Conservation (phyloP, 1,140 invertebrate species). For the Potamilus streckersoni region DNA sequence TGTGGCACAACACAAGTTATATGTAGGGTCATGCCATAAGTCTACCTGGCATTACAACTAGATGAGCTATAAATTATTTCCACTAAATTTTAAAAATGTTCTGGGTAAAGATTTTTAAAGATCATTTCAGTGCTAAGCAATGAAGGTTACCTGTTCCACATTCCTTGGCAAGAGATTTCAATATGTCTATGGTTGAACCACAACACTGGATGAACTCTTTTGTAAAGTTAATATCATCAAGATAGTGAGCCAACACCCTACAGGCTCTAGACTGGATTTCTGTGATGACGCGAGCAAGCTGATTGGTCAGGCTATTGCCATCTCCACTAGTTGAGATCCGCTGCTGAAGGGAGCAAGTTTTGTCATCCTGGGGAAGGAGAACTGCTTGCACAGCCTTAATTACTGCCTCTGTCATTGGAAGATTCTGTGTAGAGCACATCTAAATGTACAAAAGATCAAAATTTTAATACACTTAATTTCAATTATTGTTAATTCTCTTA, state of each 20-base stretch:
- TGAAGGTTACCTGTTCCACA: constrained; percentile 56
- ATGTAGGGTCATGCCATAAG: no score
- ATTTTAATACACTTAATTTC: background rate
- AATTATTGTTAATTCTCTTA: background rate
- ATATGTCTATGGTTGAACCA: constrained; percentile 62
- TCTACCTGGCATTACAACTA: background rate
- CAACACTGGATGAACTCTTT: constrained; percentile 63
- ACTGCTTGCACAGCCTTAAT: constrained; percentile 60
- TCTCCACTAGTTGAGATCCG: constrained; percentile 54
- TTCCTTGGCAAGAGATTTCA: constrained; percentile 67
- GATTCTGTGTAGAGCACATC: constrained; percentile 52
- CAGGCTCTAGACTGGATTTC: constrained; percentile 66
- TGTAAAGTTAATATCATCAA: constrained; percentile 61
- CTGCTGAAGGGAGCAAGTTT: constrained; percentile 51
- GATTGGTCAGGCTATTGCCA: constrained; percentile 58
- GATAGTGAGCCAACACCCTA: constrained; percentile 60
- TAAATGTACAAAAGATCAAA: constrained; percentile 22
- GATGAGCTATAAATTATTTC: background rate
- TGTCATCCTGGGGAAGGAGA: constrained; percentile 51
- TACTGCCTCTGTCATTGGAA: constrained; percentile 58
- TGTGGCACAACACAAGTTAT: no score
- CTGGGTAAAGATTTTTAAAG: background rate
- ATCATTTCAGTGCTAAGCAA: background rate
- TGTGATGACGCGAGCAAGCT: constrained; percentile 62
- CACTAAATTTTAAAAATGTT: background rate